These are phyloP conservation scores for Incurvaria masculella DNA, from an alignment of 2,888 invertebrate genomes.

Conservation along the genomic window DNA sequence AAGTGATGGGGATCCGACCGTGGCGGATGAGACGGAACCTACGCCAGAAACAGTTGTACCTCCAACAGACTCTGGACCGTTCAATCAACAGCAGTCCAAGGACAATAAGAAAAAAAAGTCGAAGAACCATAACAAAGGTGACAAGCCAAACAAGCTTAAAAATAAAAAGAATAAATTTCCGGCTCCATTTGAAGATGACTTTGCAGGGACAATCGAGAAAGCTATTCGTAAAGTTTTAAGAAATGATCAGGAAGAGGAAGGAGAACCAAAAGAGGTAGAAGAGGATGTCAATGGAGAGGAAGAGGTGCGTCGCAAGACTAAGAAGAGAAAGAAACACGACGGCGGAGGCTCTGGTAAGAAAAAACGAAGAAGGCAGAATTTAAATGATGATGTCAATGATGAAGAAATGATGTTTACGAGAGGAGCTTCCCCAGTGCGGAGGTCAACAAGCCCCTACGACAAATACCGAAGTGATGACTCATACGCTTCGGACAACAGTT, in stretches of 20 bases:
- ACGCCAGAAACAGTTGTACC: slow-evolving; percentile 22
- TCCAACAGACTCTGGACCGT: background rate
- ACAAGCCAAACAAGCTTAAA: slow-evolving; percentile 50
- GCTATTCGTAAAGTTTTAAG: slow-evolving; percentile 73
- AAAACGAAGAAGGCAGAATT: slow-evolving; percentile 57
- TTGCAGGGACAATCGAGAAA: slow-evolving; percentile 75
- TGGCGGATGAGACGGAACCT: slow-evolving; percentile 25
- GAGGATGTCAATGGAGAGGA: slow-evolving; percentile 37
- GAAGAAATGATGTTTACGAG: slow-evolving; percentile 78
- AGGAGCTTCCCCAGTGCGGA: slow-evolving; percentile 66
- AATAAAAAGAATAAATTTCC: slow-evolving; percentile 46
- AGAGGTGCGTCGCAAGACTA: slow-evolving; percentile 51
- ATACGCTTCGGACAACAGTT: slow-evolving; percentile 54
- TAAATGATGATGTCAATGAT: slow-evolving; percentile 64
- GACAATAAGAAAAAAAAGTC: slow-evolving; percentile 43
- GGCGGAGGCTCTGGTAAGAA: slow-evolving; percentile 55
- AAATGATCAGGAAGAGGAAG: slow-evolving; percentile 57
- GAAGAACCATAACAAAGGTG: slow-evolving; percentile 45
- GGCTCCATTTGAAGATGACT: slow-evolving; percentile 62
- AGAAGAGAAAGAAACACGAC: slow-evolving; percentile 57
- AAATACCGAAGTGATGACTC: slow-evolving; percentile 51
- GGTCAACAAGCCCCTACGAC: slow-evolving; percentile 25
- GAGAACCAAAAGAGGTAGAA: slow-evolving; percentile 30
- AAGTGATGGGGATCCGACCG: slow-evolving; percentile 50
- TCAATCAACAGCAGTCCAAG: background rate